Base-by-base conservation (phyloP, 2,888 invertebrate genomes). In the Embidobia sp. region DNA sequence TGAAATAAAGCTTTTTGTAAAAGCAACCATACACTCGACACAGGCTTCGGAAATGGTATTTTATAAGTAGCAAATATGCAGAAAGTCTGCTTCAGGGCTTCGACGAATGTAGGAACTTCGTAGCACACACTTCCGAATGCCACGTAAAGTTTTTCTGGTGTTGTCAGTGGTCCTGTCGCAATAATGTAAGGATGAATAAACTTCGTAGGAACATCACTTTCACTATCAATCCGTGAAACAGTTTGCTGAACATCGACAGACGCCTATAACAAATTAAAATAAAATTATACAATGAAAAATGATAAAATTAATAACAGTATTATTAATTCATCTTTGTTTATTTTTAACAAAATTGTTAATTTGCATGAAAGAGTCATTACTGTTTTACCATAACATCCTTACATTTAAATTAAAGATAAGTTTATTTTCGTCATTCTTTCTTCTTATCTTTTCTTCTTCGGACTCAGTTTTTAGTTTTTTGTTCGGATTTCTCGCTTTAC, bases 1-100 rank as follows among this genome's bases (percentile, higher is more conserved):
- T 19, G 31, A 11, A 51, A 51, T 1, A 51, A 19, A 1, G 19
- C 7, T 59, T 59, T 59, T 31, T 44, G 57, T n/a, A 49, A 19
- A 18, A 49, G 27, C 8, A 18, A 10, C 49, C 49, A 49, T 33
- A 19, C 10, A 8, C n/a, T 16, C 2, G 8, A 3, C 6, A 40
- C 4, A 7, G 40, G 3, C 40, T 40, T 40, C 3, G 40, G 40
- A n/a, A 10, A 40, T 18, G 16, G 16, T 18, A 40, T 7, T 40
- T 40, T 40, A 3, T 10, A 40, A 6, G 18, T 18, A 18, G 1
- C 8, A n/a, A 18, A 40, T 40, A 40, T 40, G 4, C 11, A 4
- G n/a, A 40, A 40, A 18, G 7, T 18, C 4, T 10, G 6, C 4
- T 40, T 18, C 8, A 40, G n/a, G n/a, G 18, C 40, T 8, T 15